Evolutionary conservation across 2,113 vertebrate species (phyloP).

Genomic region (Tiliqua scincoides): DNA sequence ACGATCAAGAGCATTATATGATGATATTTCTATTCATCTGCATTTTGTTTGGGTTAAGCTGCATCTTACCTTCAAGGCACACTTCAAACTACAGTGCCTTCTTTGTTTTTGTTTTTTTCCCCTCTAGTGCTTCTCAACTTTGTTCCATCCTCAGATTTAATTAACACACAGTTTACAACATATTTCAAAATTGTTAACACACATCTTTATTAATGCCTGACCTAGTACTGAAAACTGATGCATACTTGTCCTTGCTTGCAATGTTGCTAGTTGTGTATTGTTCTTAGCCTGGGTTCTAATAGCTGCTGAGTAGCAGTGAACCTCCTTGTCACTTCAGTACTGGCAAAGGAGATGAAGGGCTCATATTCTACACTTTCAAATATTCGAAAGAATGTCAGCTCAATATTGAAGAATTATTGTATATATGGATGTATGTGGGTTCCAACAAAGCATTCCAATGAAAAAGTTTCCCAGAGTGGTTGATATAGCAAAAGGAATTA

Average conservation of each 20-base stretch:
- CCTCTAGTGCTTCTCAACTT: background rate
- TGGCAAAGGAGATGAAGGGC: background rate
- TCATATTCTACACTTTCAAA: background rate
- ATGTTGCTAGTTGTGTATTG: background rate
- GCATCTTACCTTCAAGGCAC: background rate
- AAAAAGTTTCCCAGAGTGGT: too few species aligned
- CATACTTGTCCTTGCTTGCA: background rate
- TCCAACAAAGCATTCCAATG: too few species aligned
- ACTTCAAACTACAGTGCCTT: too few species aligned
- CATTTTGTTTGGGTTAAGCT: background rate
- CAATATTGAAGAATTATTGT: too few species aligned
- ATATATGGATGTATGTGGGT: too few species aligned
- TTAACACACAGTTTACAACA: constrained; percentile 11
- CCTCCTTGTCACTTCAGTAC: too few species aligned
- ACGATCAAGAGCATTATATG: background rate
- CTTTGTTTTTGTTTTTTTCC: background rate
- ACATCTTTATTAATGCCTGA: constrained; percentile 11
- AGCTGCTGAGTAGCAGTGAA: background rate
- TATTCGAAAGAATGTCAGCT: too few species aligned
- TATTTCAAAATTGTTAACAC: constrained; percentile 33
- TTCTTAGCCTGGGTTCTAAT: background rate
- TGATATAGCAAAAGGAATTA: too few species aligned
- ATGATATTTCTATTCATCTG: background rate
- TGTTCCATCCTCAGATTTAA: background rate
- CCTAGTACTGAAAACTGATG: background rate